phyloP scores from a whole-genome alignment of 2,113 vertebrate genomes.

The Chaetura pelagica region DNA sequence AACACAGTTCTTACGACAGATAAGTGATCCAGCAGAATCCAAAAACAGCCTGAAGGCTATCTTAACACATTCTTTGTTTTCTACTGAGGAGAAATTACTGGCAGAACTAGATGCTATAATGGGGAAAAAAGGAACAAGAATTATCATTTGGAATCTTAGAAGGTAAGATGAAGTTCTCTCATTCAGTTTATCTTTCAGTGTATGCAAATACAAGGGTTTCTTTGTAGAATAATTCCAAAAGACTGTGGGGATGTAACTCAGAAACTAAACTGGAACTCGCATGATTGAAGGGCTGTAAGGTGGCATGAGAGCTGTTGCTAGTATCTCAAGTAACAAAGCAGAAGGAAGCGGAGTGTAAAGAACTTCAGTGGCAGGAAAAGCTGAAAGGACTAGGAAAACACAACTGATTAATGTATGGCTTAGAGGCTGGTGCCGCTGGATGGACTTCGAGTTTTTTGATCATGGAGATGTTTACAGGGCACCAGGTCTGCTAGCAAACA shows the following conservation, averaged over 20 bases:
- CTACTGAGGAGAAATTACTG: slow-evolving; percentile 80
- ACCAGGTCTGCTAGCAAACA: too few species aligned
- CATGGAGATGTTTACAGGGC: too few species aligned
- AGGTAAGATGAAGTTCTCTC: slow-evolving; percentile 72
- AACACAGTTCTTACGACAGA: slow-evolving; percentile 77
- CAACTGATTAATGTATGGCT: too few species aligned
- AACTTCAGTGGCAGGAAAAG: not conserved
- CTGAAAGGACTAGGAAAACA: too few species aligned
- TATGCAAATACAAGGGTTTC: not conserved
- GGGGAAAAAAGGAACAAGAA: slow-evolving; percentile 86
- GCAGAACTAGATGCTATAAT: slow-evolving; percentile 84
- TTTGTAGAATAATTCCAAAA: not conserved
- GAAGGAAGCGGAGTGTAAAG: not conserved
- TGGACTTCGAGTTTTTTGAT: too few species aligned
- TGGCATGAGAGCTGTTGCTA: not conserved
- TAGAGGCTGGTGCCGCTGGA: too few species aligned
- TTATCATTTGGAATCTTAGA: slow-evolving; percentile 96
- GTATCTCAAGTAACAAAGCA: not conserved
- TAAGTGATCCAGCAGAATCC: slow-evolving; percentile 75
- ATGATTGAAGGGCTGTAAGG: not conserved
- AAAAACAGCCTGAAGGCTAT: slow-evolving; percentile 86
- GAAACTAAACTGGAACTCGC: not conserved
- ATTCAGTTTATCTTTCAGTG: not conserved
- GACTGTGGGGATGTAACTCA: not conserved
- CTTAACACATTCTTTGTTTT: slow-evolving; percentile 85